Percentiles rank a stretch among this genome's conserved stretches.
Conservation (phyloP, 1,140 invertebrate species). For the Drosophila setifemur region DNA sequence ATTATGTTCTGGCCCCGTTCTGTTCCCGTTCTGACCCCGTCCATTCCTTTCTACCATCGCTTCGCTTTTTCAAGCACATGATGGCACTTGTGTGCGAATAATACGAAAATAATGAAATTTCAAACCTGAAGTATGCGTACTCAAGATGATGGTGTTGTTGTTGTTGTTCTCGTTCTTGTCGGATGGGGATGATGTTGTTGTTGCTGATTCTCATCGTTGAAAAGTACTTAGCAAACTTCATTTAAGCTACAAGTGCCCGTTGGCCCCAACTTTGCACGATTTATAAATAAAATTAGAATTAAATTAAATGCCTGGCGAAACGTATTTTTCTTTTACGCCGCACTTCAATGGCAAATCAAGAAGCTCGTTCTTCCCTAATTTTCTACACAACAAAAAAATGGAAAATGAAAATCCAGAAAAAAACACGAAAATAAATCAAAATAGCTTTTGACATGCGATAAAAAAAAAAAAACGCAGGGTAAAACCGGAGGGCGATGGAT, state of each 20-base stretch:
- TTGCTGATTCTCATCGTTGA: conserved; percentile 46
- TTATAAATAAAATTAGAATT: conserved; percentile 77
- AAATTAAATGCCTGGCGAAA: conserved; percentile 62
- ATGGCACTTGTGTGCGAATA: conserved; percentile 57
- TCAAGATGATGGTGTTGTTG: conserved; percentile 44
- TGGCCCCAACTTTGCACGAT: conserved; percentile 16
- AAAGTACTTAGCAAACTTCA: conserved; percentile 78
- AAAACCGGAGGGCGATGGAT: conserved; percentile 1
- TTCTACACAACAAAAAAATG: too few relatives aligned
- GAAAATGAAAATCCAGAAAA: conserved; percentile 30
- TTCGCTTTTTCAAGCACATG: conserved; percentile 47
- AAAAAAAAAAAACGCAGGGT: too few relatives aligned
- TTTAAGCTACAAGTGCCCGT: conserved; percentile 67
- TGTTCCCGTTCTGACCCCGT: neutral
- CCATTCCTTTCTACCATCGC: conserved; percentile 27
- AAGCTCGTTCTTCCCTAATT: conserved; percentile 62
- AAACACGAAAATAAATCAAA: conserved; percentile 38
- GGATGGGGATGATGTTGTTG: conserved; percentile 14
- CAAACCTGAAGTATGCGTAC: conserved; percentile 68
- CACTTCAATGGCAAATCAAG: conserved; percentile 73
- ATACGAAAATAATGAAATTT: conserved; percentile 76
- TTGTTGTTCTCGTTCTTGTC: conserved; percentile 22
- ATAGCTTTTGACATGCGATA: conserved; percentile 35
- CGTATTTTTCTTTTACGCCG: conserved; percentile 53
- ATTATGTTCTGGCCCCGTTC: neutral